Conservation (phyloP, 2,797 vertebrate species). For the Harpagifer antarcticus region DNA sequence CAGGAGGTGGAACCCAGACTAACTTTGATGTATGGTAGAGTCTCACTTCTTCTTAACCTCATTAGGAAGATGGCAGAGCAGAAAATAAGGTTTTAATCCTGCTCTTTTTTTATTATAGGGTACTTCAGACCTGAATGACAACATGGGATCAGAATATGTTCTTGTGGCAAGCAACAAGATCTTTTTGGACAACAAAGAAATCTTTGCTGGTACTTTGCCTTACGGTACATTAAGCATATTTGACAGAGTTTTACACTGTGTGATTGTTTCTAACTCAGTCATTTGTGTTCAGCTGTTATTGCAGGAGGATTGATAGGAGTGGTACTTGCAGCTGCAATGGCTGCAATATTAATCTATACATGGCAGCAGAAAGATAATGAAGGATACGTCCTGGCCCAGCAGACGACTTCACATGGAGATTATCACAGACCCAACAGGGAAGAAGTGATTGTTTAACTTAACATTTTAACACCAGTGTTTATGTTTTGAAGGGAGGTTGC, state of each 20-base stretch:
- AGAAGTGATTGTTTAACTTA: slow-evolving; percentile 41
- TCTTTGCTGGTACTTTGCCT: slow-evolving; percentile 58
- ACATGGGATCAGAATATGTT: slow-evolving; percentile 1
- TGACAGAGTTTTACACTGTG: background rate
- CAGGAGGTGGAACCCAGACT: slow-evolving; percentile 2
- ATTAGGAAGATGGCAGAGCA: background rate
- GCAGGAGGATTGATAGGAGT: slow-evolving; percentile 87
- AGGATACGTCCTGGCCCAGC: slow-evolving; percentile 85
- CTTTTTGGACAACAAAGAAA: slow-evolving; percentile 51
- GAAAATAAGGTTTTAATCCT: slow-evolving; percentile 3
- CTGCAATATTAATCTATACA: slow-evolving; percentile 87
- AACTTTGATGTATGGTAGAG: slow-evolving; percentile 10
- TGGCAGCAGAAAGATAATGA: slow-evolving; percentile 89
- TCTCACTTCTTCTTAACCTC: background rate
- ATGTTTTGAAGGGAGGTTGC: background rate
- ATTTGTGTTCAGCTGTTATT: slow-evolving; percentile 83
- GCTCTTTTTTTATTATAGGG: slow-evolving; percentile 57
- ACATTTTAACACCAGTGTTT: background rate
- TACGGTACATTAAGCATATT: background rate
- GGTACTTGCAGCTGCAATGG: slow-evolving; percentile 82
- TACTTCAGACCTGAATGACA: slow-evolving; percentile 2
- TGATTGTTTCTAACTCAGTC: slow-evolving; percentile 2
- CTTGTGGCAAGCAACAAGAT: slow-evolving; percentile 33
- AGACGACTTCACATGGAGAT: slow-evolving; percentile 80
- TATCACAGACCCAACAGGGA: slow-evolving; percentile 74